A percentile compares a stretch with the other conserved stretches of the same genome.
phyloP scores from a whole-genome alignment of 2,797 vertebrate species.

The Psittacula echo region DNA sequence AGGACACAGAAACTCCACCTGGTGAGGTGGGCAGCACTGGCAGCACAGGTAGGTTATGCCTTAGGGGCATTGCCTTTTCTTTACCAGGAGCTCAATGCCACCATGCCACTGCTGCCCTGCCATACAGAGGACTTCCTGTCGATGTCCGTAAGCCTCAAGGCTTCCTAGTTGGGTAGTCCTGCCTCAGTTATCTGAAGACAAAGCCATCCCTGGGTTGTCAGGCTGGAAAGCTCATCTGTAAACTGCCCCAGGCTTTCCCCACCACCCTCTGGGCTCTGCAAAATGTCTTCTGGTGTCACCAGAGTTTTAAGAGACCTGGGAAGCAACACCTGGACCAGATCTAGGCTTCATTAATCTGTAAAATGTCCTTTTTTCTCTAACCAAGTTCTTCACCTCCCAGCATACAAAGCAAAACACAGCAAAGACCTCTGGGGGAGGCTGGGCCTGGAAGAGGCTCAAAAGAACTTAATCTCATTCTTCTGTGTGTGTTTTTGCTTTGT shows the following conservation, averaged over 20 bases:
- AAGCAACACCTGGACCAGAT: constrained; percentile 30
- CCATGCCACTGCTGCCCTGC: accelerated
- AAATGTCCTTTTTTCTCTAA: neutral
- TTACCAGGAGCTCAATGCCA: neutral
- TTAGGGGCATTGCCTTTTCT: neutral
- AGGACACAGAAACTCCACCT: neutral
- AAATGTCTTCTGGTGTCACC: neutral
- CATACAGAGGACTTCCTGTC: neutral
- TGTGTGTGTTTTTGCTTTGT: neutral
- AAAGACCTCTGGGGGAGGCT: constrained; percentile 11
- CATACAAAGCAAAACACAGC: neutral
- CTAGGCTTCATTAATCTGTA: neutral
- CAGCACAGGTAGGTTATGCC: neutral
- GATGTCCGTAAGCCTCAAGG: neutral
- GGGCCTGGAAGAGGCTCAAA: constrained; percentile 42
- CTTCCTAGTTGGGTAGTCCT: neutral
- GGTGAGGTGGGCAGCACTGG: neutral
- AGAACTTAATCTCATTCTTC: constrained; percentile 4
- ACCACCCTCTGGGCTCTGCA: neutral
- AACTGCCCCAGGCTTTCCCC: neutral
- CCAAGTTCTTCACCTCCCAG: neutral
- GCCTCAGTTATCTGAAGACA: neutral
- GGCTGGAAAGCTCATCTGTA: neutral
- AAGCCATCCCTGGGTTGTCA: neutral
- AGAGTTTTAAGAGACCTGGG: neutral